A percentile compares a stretch with the other conserved stretches of the same genome.
Evolutionary conservation across 1,140 invertebrate species (phyloP).

Genomic region (Drosophila sechellia): DNA sequence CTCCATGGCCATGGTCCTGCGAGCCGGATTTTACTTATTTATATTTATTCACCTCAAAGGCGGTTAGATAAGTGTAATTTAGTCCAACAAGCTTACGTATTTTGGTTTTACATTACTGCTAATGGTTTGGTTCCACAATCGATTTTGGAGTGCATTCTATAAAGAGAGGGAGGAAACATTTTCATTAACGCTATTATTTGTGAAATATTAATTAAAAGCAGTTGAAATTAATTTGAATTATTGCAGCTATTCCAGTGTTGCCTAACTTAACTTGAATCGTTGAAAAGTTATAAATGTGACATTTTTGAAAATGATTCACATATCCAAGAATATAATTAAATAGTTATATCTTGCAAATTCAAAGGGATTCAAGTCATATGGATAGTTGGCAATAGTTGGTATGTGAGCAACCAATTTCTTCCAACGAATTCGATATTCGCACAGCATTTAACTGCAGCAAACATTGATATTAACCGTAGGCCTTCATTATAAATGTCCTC

Average conservation of each 20-base stretch:
- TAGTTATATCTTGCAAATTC: background rate
- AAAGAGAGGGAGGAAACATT: constrained; percentile 1
- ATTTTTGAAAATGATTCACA: no score
- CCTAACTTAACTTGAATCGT: no score
- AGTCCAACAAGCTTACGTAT: background rate
- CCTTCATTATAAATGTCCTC: constrained; percentile 26
- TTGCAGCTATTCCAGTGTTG: background rate
- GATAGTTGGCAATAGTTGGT: no score
- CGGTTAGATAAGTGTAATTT: background rate
- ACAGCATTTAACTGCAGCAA: constrained; percentile 18
- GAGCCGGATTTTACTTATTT: constrained; percentile 6
- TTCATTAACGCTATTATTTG: constrained; percentile 5
- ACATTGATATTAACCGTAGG: constrained; percentile 12
- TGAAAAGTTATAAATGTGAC: no score
- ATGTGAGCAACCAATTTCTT: background rate
- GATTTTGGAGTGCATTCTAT: constrained; percentile 11
- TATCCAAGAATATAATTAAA: background rate
- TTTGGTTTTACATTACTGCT: constrained; percentile 19
- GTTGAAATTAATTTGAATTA: background rate
- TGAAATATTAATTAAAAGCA: background rate
- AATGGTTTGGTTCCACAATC: background rate
- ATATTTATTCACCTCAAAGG: constrained; percentile 10
- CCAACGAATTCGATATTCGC: constrained; percentile 11
- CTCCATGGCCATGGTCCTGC: constrained; percentile 33
- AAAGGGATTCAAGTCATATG: no score